Percentiles rank a stretch among this genome's conserved stretches.
Evolutionary conservation across 2,113 vertebrate genomes (phyloP).

Genomic region (Pan troglodytes): NHGRI_mPanTro3-v2.1_pri NC_072409.2:27309001-27309500

Average conservation of each 20-base stretch:
- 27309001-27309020: not conserved
- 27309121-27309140: not conserved
- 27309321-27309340: not conserved
- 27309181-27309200: not conserved
- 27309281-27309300: not conserved
- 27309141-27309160: not conserved
- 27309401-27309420: not conserved
- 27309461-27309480: not conserved
- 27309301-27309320: not conserved
- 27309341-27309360: not conserved
- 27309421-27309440: not conserved
- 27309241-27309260: not conserved
- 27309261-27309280: not conserved
- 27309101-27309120: not conserved
- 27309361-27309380: constrained; percentile 9
- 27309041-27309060: not conserved
- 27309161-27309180: not conserved
- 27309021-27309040: not conserved
- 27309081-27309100: not conserved
- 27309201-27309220: not conserved
- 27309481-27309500: not conserved
- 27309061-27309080: not conserved
- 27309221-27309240: not conserved
- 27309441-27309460: not conserved
- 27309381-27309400: not conserved